Base-by-base conservation (phyloP, 2,888 invertebrate species). In the Clusia tigrina region DNA sequence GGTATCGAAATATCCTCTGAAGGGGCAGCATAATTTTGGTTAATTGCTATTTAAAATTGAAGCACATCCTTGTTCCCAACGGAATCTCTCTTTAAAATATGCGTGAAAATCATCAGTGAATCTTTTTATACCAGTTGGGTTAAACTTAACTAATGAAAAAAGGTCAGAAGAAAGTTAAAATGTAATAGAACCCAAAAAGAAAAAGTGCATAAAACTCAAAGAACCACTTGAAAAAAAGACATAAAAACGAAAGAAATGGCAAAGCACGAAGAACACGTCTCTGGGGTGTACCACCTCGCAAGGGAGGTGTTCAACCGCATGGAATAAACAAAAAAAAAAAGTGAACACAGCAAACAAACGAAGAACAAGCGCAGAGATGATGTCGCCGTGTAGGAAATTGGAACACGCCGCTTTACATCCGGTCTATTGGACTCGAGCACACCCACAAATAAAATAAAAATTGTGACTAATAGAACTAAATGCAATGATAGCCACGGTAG, bases 351-450 rank as follows among this genome's bases (percentile, higher is more conserved):
- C 48, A 56, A 9, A 55, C 54, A 38, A 51, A 22, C 12, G 24
- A 2, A 42, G 20, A 52, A 51, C 18, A 53, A 22, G 17, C 24
- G 22, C 3, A 56, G 6, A 52, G 26, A 23, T 23, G 48, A 57
- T 24, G 54, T 24, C 58, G 17, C 46, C 2, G 2, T 15, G 24
- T 54, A 67, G 64, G 62, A 67, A 67, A 62, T 67, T 64, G 62
- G 60, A 62, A 58, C 64, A 58, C 54, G 53, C 58, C 64, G 60
- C 62, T 58, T 46, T 23, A 64, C 66, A 67, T 64, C 66, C 66
- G 66, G 58, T 56, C 56, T 12, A 24, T 56, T 56, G 51, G 37
- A 61, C 32, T 15, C 15, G 18, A 48, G 51, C 42, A 20, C 48
- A n/a, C 17, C 20, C 15, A 32, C 23, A 55, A 20, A 62, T 24